phyloP scores from a whole-genome alignment of 1,140 invertebrate species.

The Panagrolaimus sp. region DNA sequence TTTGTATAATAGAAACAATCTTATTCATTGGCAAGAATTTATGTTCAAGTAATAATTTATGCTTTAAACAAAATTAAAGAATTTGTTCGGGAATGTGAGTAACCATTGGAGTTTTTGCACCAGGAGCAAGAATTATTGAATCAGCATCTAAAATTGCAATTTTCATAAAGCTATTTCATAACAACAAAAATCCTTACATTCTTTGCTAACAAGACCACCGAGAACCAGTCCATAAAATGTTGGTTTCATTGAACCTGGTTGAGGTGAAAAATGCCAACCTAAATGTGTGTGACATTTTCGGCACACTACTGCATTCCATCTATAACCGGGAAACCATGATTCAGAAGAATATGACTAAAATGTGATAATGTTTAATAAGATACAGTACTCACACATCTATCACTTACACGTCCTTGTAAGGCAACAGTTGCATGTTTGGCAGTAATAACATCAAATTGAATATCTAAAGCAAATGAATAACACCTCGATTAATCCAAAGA shows the following conservation, averaged over 20 bases:
- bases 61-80: too few relatives aligned
- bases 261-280: neutral
- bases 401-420: neutral
- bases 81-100: too few relatives aligned
- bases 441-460: slow-evolving; percentile 10
- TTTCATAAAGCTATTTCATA: neutral
- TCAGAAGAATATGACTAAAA: slow-evolving; percentile 8
- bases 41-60: too few relatives aligned
- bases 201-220: slow-evolving; percentile 7
- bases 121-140: neutral
- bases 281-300: neutral
- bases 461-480: slow-evolving; percentile 4
- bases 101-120: neutral
- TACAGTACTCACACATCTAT: too few relatives aligned
- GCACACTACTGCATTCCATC: neutral
- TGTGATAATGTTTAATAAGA: too few relatives aligned
- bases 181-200: neutral
- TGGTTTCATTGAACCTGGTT: neutral
- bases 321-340: slow-evolving; percentile 1
- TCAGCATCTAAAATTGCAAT: neutral
- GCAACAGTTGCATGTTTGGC: neutral
- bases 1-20: too few relatives aligned
- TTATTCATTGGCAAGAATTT: too few relatives aligned
- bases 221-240: slow-evolving; percentile 5
- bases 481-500: too few relatives aligned